Percentiles rank a stretch among this genome's conserved stretches.
Conservation (phyloP, 2,888 invertebrate genomes). For the Drosophila mayaguana region DNA sequence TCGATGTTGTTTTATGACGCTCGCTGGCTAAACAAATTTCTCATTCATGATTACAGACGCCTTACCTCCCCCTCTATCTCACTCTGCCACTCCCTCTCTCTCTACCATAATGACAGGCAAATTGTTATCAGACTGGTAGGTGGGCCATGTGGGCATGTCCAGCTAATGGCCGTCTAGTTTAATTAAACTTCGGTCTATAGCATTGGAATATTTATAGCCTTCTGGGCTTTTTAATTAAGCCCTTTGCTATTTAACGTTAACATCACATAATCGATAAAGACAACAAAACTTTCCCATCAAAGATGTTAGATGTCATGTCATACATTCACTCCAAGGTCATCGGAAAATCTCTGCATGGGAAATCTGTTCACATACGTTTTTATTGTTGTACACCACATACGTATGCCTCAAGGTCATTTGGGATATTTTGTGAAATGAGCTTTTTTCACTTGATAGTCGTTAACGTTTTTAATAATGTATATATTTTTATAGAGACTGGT, state of each 20-base stretch:
- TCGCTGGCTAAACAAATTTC: constrained; percentile 60
- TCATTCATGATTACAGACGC: constrained; percentile 70
- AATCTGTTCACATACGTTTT: not conserved
- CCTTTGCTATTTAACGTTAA: constrained; percentile 19
- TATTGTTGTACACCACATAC: no score
- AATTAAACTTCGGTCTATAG: constrained; percentile 75
- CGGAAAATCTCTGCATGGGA: not conserved
- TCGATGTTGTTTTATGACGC: constrained; percentile 24
- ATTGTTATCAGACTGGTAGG: constrained; percentile 47
- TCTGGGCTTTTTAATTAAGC: constrained; percentile 55
- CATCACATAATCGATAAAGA: constrained; percentile 17
- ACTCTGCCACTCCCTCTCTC: not conserved
- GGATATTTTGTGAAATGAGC: not conserved
- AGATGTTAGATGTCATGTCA: constrained; percentile 1
- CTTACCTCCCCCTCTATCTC: constrained; percentile 7
- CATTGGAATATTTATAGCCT: constrained; percentile 72
- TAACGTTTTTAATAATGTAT: not conserved
- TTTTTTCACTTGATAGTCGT: not conserved
- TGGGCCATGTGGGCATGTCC: constrained; percentile 9
- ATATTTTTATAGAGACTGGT: not conserved
- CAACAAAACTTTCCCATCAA: constrained; percentile 7
- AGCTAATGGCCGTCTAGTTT: constrained; percentile 52
- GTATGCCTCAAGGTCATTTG: not conserved
- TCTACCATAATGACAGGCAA: constrained; percentile 47
- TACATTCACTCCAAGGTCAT: not conserved